phyloP scores from a whole-genome alignment of 2,113 vertebrate species.

The Callionymus lyra region DNA sequence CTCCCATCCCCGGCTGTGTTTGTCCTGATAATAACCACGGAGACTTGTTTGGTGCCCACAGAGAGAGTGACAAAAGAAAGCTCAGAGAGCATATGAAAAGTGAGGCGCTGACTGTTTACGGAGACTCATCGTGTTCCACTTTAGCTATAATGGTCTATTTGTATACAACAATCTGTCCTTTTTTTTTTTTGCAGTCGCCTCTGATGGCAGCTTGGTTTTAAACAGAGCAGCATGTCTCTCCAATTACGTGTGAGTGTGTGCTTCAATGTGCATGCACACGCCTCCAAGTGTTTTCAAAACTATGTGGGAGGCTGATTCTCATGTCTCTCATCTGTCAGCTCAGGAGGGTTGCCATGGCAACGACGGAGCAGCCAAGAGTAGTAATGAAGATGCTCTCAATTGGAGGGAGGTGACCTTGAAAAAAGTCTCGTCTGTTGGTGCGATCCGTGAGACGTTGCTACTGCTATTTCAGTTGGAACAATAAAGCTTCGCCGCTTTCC shows the following conservation, averaged over 20 bases:
- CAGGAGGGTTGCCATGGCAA: conserved; percentile 66
- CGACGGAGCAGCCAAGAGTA: conserved; percentile 40
- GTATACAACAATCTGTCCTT: conserved; percentile 48
- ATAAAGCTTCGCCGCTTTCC: too few relatives aligned
- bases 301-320: conserved; percentile 52
- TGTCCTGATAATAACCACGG: conserved; percentile 51
- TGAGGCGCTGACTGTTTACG: conserved; percentile 37
- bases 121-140: conserved; percentile 54
- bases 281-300: conserved; percentile 14
- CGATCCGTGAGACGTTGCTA: not conserved
- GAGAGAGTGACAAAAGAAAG: conserved; percentile 22
- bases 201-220: conserved; percentile 60
- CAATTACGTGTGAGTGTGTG: conserved; percentile 25
- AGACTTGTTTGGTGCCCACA: conserved; percentile 27
- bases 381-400: conserved; percentile 58
- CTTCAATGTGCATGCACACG: conserved; percentile 1
- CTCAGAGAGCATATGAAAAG: conserved; percentile 6
- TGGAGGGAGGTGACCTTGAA: conserved; percentile 57
- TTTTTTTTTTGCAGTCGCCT: conserved; percentile 43
- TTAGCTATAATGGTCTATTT: conserved; percentile 59
- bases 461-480: too few relatives aligned
- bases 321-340: conserved; percentile 60
- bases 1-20: conserved; percentile 47
- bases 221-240: conserved; percentile 51
- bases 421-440: conserved; percentile 28